Base-by-base conservation (phyloP, 2,113 vertebrate species). In the Sialia sialis region DNA sequence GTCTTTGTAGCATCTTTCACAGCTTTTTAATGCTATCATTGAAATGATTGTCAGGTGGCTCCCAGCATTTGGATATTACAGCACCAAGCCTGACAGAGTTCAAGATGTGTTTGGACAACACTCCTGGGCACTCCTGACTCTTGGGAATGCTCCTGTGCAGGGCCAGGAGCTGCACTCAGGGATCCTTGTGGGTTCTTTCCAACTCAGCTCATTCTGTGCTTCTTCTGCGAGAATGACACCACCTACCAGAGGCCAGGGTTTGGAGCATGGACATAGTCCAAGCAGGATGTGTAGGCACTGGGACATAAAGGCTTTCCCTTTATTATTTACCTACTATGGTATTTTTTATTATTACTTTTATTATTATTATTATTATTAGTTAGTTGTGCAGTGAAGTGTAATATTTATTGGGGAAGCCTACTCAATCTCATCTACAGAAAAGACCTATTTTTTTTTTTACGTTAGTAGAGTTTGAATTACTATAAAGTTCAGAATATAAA, bases 181-280 rank as follows among this genome's bases (percentile, higher is more conserved):
- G 23, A 56, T 56, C 20, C 25, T 8, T 58, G 16, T 49, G 36
- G 30, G 43, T 85, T 20, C 20, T 19, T 66, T 49, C 43, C 52
- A 43, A 2, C 16, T 75, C 27, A 32, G 39, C 17, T 54, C 13
- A 13, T 58, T 58, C 36, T 49, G 51, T 66, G 43, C 66, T 90
- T 73, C 26, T 4, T 13, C n/a, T 73, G 67, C 27, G 38, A 56
- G 49, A 62, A 68, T 10, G 17, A 20, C 7, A 2, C 13, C 51
- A 0, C 7, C 36, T 52, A 9, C 63, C 25, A 49, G 63, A 30
- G 29, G 8, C n/a, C 2, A 0, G 36, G 30, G 10, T 85, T 79
- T 3, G 1, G 15, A 56, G 15, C 8, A 8, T 1, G 4, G 69
- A 20, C 0, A 0, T 11, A 87, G 43, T n/a, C 36, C 27, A 68